Evolutionary conservation across 2,888 invertebrate genomes (phyloP), one percentile per base, ranked within the genome.

Genomic region (Anthoptus insignis): DNA sequence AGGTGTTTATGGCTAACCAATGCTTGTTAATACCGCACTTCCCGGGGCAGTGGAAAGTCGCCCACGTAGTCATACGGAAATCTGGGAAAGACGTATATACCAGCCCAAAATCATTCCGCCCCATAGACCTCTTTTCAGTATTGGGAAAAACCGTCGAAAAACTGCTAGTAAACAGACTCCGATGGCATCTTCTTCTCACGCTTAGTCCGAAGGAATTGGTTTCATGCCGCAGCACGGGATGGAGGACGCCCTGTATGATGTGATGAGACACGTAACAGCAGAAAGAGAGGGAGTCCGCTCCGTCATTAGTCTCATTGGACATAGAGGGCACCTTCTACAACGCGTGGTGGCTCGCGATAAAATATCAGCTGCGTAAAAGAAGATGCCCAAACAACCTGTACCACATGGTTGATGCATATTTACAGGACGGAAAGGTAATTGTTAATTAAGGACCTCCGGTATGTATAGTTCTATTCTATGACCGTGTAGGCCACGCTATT

Each of bases 301-400:
- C 0, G 61, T 67, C 0, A 42, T 53, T 0, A 8, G 47, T 76
- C 2, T 74, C 73, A 3, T 45, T 75, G 39, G 73, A 74, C 45
- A 74, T 75, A 68, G 72, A 75, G 66, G 71, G 73, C 16, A 79
- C 78, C 19, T 80, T 81, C 47, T 78, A 80, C 49, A 73, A 66
- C 53, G 77, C 78, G 0, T 79, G 76, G 78, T 78, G 78, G 77
- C 78, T 76, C 3, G 57, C 59, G 2, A 65, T 76, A 2, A 65
- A 60, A 45, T 2, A 29, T 1, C 58, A 68, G 22, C 58, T 75
- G 11, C 53, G 39, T 1, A 22, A 50, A 0, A 64, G 61, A 47
- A 50, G 60, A 4, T 73, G 69, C 21, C 76, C 73, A 1, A 8
- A 9, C 2, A 67, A 70, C 45, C 11, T 72, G 1, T 54, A 37